Evolutionary conservation across 1,140 invertebrate species (phyloP).

Genomic region (Dinoponera quadriceps): DNA sequence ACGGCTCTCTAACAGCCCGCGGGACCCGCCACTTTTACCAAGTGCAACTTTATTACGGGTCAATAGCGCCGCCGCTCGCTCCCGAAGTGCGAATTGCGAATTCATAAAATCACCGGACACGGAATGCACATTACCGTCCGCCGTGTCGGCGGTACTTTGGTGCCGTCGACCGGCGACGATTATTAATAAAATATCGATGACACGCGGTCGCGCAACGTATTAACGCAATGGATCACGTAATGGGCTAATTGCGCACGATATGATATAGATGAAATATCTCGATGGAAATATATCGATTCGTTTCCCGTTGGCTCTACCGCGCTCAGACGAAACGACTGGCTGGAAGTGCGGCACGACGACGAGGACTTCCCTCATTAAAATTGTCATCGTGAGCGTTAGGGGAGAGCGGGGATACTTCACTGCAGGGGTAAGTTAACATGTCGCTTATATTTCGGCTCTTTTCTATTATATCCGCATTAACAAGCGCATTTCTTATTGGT

Average conservation of each 20-base stretch:
- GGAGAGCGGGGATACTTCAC: too few relatives aligned
- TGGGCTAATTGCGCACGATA: constrained; percentile 34
- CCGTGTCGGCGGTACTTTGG: constrained; percentile 28
- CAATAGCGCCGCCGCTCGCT: constrained; percentile 29
- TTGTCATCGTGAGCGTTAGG: constrained; percentile 25
- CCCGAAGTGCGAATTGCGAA: constrained; percentile 43
- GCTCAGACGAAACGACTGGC: not conserved
- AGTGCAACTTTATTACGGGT: constrained; percentile 54
- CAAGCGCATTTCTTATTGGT: constrained; percentile 18
- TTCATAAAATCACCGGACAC: constrained; percentile 33
- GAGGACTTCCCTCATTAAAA: constrained; percentile 30
- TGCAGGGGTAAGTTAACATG: too few relatives aligned
- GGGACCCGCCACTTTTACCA: constrained; percentile 49
- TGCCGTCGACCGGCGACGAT: constrained; percentile 5
- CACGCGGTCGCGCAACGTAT: constrained; percentile 30
- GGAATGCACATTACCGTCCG: constrained; percentile 44
- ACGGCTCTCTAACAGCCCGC: constrained; percentile 48
- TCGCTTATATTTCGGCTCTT: too few relatives aligned
- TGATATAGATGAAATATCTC: constrained; percentile 37
- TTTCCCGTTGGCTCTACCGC: too few relatives aligned
- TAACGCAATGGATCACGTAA: constrained; percentile 42
- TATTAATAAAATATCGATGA: constrained; percentile 58
- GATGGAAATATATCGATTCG: too few relatives aligned
- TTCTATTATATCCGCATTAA: too few relatives aligned
- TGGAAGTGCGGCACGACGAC: not conserved